Percentiles rank a stretch among this genome's conserved stretches.
Evolutionary conservation across 2,888 invertebrate genomes (phyloP).

Genomic region (Tetragonula carbonaria): DNA sequence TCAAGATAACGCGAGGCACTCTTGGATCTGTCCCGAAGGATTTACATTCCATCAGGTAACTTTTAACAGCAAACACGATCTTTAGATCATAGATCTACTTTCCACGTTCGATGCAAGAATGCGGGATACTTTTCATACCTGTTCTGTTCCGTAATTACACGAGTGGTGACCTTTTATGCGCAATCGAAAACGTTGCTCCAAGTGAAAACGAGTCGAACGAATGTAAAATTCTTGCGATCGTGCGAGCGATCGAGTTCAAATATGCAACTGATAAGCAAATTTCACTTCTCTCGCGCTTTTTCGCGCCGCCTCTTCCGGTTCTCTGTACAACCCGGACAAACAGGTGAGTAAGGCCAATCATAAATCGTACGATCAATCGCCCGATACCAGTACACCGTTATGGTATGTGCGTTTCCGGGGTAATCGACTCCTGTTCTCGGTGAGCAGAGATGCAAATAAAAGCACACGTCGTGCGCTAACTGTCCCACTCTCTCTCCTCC

Average conservation of each 20-base stretch:
- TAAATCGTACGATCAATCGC: constrained; percentile 45
- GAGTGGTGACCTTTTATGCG: background rate
- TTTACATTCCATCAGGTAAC: constrained; percentile 93
- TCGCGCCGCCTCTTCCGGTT: constrained; percentile 42
- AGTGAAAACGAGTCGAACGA: constrained; percentile 27
- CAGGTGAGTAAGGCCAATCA: constrained; percentile 28
- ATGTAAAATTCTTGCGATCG: constrained; percentile 13
- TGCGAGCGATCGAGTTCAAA: constrained; percentile 9
- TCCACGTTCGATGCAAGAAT: background rate
- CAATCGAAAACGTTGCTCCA: background rate
- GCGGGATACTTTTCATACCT: constrained; percentile 7
- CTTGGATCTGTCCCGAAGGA: constrained; percentile 97
- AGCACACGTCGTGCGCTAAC: background rate
- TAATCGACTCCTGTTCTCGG: constrained; percentile 45
- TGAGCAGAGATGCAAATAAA: constrained; percentile 32
- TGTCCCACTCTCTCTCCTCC: no score
- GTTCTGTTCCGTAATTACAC: constrained; percentile 5
- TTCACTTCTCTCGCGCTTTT: constrained; percentile 46
- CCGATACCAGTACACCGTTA: constrained; percentile 37
- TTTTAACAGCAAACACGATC: background rate
- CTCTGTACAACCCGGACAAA: background rate
- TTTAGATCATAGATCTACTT: background rate
- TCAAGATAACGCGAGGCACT: constrained; percentile 94
- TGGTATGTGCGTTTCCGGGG: constrained; percentile 44
- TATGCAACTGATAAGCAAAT: constrained; percentile 37